Percentiles rank a stretch among this genome's conserved stretches.
Conservation (phyloP, 1,140 invertebrate species). For the Diabrotica virgifera region DNA sequence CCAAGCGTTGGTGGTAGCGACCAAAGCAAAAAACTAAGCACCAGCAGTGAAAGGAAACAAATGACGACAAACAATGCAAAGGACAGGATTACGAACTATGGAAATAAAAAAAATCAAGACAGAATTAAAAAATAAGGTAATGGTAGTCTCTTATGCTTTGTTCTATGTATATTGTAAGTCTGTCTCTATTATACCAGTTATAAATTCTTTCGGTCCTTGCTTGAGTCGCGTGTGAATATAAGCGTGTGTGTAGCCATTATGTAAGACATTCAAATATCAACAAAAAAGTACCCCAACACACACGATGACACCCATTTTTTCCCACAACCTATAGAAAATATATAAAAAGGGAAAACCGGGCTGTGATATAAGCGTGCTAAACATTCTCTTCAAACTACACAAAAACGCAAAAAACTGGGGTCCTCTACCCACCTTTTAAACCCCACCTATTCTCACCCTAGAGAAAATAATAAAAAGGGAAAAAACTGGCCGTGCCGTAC, state of each 20-base stretch:
- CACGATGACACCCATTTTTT: too few relatives aligned
- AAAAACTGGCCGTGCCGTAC: not conserved
- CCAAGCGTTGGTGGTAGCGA: too few relatives aligned
- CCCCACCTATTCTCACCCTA: not conserved
- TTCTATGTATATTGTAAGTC: too few relatives aligned
- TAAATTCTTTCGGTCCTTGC: too few relatives aligned
- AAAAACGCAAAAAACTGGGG: constrained; percentile 4
- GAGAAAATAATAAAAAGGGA: not conserved
- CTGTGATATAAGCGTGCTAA: constrained; percentile 23
- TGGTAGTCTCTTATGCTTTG: too few relatives aligned
- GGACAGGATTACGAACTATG: too few relatives aligned
- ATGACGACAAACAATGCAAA: too few relatives aligned
- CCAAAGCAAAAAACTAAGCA: too few relatives aligned
- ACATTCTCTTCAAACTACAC: constrained; percentile 2
- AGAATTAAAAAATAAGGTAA: too few relatives aligned
- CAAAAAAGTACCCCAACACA: constrained; percentile 13
- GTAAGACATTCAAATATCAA: constrained; percentile 15
- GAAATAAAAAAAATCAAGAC: too few relatives aligned
- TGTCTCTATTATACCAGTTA: too few relatives aligned
- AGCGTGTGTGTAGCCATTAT: constrained; percentile 24
- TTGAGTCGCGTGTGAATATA: constrained; percentile 20
- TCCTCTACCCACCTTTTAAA: not conserved
- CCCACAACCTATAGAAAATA: constrained; percentile 18
- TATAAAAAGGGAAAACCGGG: constrained; percentile 22
- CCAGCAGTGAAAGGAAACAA: too few relatives aligned